Evolutionary conservation across 2,888 invertebrate species (phyloP), one percentile per base, ranked within the genome.

Genomic region (Ennomos erosarius): DNA sequence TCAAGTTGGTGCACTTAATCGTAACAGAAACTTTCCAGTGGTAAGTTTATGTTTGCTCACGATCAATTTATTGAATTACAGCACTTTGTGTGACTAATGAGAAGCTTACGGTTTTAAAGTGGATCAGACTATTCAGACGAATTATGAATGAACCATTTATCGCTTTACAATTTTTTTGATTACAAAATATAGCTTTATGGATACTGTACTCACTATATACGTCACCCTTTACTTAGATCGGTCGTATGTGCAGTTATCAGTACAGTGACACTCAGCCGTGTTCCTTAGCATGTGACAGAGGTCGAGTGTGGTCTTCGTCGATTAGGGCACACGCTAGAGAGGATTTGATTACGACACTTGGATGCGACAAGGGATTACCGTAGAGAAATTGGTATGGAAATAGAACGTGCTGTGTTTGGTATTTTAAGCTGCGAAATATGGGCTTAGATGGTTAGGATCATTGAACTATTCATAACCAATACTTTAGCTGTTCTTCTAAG

Each of bases 201-300:
- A 26, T 26, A 26, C 26, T 26, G 26, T 26, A 5, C 3, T 4
- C 26, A 26, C 26, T 6, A 26, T 6, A 6, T 26, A 6, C 6
- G 26, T n/a, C n/a, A 26, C 3, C 6, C 6, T 26, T 4, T 26
- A n/a, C n/a, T n/a, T n/a, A 26, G 11, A 12, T 9, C 43, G 62
- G 43, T 60, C 47, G 54, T 56, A 51, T 50, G 44, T 57, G 67
- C 53, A 70, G 69, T 80, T 87, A 86, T 87, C 87, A 71, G 71
- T 65, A 62, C 70, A 62, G 62, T 79, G 85, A 86, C 83, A 86
- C 78, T 78, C 79, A 73, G 80, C 75, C 81, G 78, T 79, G 82
- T 83, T 82, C 79, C 79, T 83, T 79, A 76, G 79, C 73, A 81
- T 84, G 80, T 89, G 89, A 90, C 80, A 82, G 80, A 85, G 90